Evolutionary conservation across 1,140 invertebrate genomes (phyloP).

Genomic region (Globodera ellingtonae): DNA sequence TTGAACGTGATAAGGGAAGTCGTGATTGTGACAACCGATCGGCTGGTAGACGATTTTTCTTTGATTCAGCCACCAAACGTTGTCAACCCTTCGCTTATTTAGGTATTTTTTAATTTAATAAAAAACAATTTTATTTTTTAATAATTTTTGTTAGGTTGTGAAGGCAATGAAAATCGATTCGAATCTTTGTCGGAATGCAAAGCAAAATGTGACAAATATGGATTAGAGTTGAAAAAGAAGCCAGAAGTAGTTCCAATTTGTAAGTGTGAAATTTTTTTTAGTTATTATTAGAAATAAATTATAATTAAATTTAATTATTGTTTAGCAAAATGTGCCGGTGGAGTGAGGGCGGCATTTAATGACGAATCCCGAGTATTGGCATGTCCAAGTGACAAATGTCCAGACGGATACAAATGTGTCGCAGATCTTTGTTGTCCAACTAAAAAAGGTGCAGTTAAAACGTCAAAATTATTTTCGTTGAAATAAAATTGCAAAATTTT

Average conservation of each 20-base stretch:
- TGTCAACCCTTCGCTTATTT: conserved; percentile 61
- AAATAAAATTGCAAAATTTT: neutral
- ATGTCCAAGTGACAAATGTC: conserved; percentile 50
- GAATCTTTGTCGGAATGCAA: conserved; percentile 41
- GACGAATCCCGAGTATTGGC: conserved; percentile 34
- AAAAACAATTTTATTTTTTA: neutral
- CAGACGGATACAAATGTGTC: conserved; percentile 52
- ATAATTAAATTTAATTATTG: too few species aligned
- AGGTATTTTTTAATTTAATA: conserved; percentile 23
- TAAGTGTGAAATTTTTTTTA: conserved; percentile 28
- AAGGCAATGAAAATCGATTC: conserved; percentile 57
- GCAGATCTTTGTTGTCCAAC: conserved; percentile 54
- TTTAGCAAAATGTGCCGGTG: conserved; percentile 56
- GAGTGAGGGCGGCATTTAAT: conserved; percentile 59
- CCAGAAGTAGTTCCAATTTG: conserved; percentile 36
- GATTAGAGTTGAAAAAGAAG: conserved; percentile 23
- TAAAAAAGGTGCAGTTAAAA: conserved; percentile 50
- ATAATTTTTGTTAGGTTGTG: conserved; percentile 34
- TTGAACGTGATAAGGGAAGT: neutral
- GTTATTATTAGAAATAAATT: too few species aligned
- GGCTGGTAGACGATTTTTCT: conserved; percentile 51
- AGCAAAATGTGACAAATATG: conserved; percentile 29
- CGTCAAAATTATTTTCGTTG: too few species aligned
- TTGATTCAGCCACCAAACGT: conserved; percentile 48
- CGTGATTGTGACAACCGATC: neutral